phyloP scores from a whole-genome alignment of 2,888 invertebrate species.

The Drosophila falleni region DNA sequence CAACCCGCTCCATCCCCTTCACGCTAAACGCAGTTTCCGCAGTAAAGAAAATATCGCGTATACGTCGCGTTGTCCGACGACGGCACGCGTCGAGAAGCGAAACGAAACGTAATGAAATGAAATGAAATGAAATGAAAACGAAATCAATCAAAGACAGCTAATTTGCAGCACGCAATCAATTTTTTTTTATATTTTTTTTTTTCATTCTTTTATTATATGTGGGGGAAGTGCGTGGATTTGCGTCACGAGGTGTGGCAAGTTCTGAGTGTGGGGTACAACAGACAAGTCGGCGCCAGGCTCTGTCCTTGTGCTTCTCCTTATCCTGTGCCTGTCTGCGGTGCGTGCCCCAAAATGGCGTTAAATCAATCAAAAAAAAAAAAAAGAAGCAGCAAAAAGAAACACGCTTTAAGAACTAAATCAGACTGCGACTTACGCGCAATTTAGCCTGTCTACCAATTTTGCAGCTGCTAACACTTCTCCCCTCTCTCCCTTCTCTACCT shows the following conservation, averaged over 20 bases:
- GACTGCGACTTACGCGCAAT: slow-evolving; percentile 70
- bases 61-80: slow-evolving; percentile 32
- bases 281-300: slow-evolving; percentile 42
- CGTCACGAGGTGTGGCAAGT: slow-evolving; percentile 59
- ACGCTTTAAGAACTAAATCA: slow-evolving; percentile 29
- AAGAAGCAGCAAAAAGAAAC: not conserved
- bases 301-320: slow-evolving; percentile 44
- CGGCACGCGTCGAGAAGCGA: slow-evolving; percentile 23
- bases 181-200: slow-evolving; percentile 4
- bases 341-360: slow-evolving; percentile 44
- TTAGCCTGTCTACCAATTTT: slow-evolving; percentile 73
- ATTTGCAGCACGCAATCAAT: slow-evolving; percentile 76
- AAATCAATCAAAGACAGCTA: slow-evolving; percentile 73
- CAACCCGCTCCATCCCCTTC: no score
- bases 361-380: slow-evolving; percentile 54
- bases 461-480: slow-evolving; percentile 25
- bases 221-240: slow-evolving; percentile 20
- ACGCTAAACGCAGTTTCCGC: slow-evolving; percentile 49
- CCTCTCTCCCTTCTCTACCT: not conserved
- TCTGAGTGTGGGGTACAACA: slow-evolving; percentile 27
- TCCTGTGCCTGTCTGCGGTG: slow-evolving; percentile 1
- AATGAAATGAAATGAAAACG: slow-evolving; percentile 27
- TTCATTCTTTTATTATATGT: not conserved
- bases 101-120: slow-evolving; percentile 17
- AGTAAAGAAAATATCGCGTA: slow-evolving; percentile 27